Evolutionary conservation across 2,113 vertebrate species (phyloP), one percentile per base, ranked within the genome.

Genomic region (Lates calcarifer): DNA sequence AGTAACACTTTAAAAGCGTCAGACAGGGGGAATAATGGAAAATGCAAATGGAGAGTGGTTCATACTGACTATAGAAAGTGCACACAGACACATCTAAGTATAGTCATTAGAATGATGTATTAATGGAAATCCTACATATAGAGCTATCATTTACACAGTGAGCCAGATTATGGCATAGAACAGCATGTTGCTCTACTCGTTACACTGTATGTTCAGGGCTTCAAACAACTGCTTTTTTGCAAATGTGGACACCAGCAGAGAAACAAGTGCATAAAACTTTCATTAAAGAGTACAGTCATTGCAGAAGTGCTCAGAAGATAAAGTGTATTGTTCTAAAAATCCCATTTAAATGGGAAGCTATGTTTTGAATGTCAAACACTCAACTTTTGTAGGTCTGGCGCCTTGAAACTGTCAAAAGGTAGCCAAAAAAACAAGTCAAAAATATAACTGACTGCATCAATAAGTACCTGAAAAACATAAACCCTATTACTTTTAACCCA

Each of bases 21-120:
- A 86, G 85, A 81, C 68, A 73, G 65, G 56, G 60, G 29, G 65
- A 84, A 88, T 83, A 89, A 91, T 86, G 87, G 79, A 79, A 91
- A 86, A 89, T 90, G 86, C 76, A 79, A 89, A 91, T 86, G 53
- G 6, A 9, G 29, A 75, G 72, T 14, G 45, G 65, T 80, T 87
- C 75, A 67, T 58, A 58, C 51, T 13, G 17, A 55, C 85, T 61
- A 80, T 66, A 71, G 73, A 56, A 69, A 70, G 74, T 7, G 47
- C 67, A 67, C 73, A 73, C 4, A 45, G 74, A 63, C 63, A 75
- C 43, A 72, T 76, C 66, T 65, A 80, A 67, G 71, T 61, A 80
- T 77, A 75, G 60, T 68, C 87, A 82, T 91, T 79, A 89, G 63
- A 37, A 65, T 63, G 80, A 63, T 55, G 26, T 74, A 55, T 75